Conservation (phyloP, 2,888 invertebrate species). For the Diloba caeruleocephala region DNA sequence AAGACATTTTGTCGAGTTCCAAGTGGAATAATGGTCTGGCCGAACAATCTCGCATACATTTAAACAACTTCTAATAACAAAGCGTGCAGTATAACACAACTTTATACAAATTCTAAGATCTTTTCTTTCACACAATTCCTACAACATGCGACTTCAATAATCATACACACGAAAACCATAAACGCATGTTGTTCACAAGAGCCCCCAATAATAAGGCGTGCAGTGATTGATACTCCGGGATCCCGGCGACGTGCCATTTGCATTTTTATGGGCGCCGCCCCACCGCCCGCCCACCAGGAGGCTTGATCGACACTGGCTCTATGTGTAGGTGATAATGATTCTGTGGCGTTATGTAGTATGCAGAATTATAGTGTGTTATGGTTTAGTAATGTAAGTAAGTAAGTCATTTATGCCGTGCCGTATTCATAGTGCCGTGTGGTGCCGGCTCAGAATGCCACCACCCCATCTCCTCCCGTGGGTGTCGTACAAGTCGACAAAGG, state of each 20-base stretch:
- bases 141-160: not conserved
- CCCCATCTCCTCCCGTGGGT: too few species aligned
- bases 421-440: too few species aligned
- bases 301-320: conserved; percentile 34
- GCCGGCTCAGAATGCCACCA: too few species aligned
- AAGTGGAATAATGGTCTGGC: too few species aligned
- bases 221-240: conserved; percentile 82
- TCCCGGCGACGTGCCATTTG: conserved; percentile 90
- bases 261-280: conserved; percentile 83
- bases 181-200: conserved; percentile 69
- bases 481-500: too few species aligned
- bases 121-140: not conserved
- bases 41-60: too few species aligned
- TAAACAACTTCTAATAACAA: too few species aligned
- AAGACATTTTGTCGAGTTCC: too few species aligned
- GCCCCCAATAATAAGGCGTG: conserved; percentile 80
- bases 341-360: conserved; percentile 31
- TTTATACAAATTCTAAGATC: too few species aligned
- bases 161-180: conserved; percentile 68
- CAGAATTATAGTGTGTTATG: conserved; percentile 3
- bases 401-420: too few species aligned
- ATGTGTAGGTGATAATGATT: conserved; percentile 43
- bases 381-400: not conserved
- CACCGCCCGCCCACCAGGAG: conserved; percentile 52
- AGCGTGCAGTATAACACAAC: too few species aligned